Evolutionary conservation across 2,797 vertebrate species (phyloP).

Genomic region (Anguilla anguilla): DNA sequence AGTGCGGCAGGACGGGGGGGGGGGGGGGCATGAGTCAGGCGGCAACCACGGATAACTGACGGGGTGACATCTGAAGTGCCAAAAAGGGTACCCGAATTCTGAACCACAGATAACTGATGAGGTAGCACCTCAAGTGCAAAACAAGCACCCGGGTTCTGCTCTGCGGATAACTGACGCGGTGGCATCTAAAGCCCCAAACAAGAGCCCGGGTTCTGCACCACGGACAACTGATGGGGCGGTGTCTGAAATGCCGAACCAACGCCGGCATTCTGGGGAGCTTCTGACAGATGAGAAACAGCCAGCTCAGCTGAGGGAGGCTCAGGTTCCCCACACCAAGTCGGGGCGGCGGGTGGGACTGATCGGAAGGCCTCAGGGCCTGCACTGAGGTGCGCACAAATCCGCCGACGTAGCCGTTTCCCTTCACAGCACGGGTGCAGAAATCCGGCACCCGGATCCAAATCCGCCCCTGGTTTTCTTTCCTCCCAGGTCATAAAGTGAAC

Average conservation of each 20-base stretch:
- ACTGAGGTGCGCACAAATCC: too few relatives aligned
- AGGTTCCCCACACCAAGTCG: constrained; percentile 27
- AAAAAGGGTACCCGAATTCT: not conserved
- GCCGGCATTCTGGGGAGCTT: constrained; percentile 20
- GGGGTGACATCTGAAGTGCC: constrained; percentile 17
- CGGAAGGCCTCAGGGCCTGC: not conserved
- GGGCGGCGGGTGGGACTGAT: not conserved
- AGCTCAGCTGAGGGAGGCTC: constrained; percentile 39
- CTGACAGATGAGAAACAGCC: constrained; percentile 31
- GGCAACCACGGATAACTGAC: constrained; percentile 30
- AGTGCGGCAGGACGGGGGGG: constrained; percentile 27
- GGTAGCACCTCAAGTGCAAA: too few relatives aligned
- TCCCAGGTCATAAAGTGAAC: not conserved
- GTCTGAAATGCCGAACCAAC: constrained; percentile 23
- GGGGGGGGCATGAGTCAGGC: constrained; percentile 30
- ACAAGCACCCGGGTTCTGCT: too few relatives aligned
- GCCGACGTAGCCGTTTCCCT: not conserved
- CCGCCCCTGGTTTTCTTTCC: not conserved
- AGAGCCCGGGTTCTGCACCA: not conserved
- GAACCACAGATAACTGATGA: too few relatives aligned
- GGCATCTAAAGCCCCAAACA: too few relatives aligned
- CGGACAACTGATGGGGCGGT: constrained; percentile 25
- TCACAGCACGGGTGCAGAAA: too few relatives aligned
- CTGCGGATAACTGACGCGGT: too few relatives aligned
- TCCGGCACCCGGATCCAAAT: not conserved